Percentiles rank a stretch among this genome's conserved stretches.
phyloP scores from a whole-genome alignment of 2,113 vertebrate genomes.

The Petroica traversi region DNA sequence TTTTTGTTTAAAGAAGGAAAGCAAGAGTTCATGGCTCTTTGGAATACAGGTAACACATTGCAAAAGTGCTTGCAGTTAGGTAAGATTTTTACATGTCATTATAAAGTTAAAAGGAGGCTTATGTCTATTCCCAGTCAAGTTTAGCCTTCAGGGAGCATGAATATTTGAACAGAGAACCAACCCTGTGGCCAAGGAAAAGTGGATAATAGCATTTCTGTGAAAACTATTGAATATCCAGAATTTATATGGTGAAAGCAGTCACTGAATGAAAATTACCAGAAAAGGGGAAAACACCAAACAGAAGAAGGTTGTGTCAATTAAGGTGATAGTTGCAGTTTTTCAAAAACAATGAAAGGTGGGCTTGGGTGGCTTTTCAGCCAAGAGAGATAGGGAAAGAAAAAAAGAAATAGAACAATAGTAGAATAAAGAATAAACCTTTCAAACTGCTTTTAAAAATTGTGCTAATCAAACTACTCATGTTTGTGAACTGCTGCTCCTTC shows the following conservation, averaged over 20 bases:
- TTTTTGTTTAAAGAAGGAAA: not conserved
- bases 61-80: not conserved
- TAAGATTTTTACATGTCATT: not conserved
- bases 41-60: not conserved
- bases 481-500: not conserved
- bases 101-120: not conserved
- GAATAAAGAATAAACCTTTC: not conserved
- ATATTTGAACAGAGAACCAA: constrained; percentile 18
- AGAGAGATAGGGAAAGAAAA: not conserved
- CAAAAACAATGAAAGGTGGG: not conserved
- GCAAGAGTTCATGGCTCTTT: not conserved
- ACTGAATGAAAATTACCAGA: not conserved
- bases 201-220: not conserved
- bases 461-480: not conserved
- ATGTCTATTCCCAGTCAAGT: not conserved
- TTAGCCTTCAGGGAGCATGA: not conserved
- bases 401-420: not conserved
- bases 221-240: not conserved
- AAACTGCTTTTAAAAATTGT: not conserved
- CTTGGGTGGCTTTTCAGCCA: not conserved
- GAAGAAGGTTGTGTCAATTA: not conserved
- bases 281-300: not conserved
- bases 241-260: not conserved
- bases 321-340: not conserved
- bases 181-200: not conserved